Evolutionary conservation across 1,140 invertebrate genomes (phyloP), one percentile per base, ranked within the genome.

Genomic region (Calephelis virginiensis): DNA sequence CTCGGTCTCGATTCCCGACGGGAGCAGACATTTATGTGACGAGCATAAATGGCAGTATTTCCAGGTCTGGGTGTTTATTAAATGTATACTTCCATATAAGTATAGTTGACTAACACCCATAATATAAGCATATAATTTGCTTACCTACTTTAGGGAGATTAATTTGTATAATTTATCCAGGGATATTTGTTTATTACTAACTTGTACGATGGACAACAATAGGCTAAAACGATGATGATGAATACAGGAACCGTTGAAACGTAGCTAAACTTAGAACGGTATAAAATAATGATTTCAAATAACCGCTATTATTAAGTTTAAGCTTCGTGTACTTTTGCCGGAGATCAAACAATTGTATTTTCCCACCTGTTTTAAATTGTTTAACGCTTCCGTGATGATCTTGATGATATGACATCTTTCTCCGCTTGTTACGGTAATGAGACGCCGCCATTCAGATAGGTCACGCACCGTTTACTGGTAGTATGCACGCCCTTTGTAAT

Each of bases 381-480:
- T 78, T 77, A 77, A 76, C 71, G 74, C 71, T 72, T 63, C 71
- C 73, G 50, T 75, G 72, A 67, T 63, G 72, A 73, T 70, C 65
- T 73, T 65, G 70, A 67, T 67, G 69, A 66, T 70, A 73, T 77
- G 46, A 37, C 61, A 66, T 61, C 68, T 70, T 69, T 70, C 64
- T 67, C 48, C 66, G 71, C 43, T 68, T 64, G 72, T 77, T 77
- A 79, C 74, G 62, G 71, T 77, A 69, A 78, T 79, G 73, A 63
- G 56, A 74, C 69, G 72, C 62, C 64, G 63, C 38, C 66, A 72
- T 66, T 69, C 56, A 73, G 74, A 70, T 72, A 53, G 70, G 64
- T 64, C 65, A 50, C 67, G 47, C 65, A 59, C 64, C 62, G 61
- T 17, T 45, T 38, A 28, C 8, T 53, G 8, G 3, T 53, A 8